Evolutionary conservation across 2,113 vertebrate species (phyloP).

Genomic region (Chaetodon trifascialis): DNA sequence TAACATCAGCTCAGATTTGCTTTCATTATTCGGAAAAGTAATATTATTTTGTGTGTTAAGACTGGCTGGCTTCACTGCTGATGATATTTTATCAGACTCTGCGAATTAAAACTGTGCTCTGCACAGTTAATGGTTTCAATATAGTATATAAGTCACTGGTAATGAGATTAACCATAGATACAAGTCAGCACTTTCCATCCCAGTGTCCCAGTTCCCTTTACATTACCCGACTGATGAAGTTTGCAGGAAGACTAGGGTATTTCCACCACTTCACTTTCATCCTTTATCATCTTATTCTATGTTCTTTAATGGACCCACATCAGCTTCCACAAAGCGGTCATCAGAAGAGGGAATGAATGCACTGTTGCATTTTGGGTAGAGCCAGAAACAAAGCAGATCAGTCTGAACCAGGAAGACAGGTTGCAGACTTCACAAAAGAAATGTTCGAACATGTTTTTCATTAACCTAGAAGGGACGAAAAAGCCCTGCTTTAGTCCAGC

Average conservation of each 20-base stretch:
- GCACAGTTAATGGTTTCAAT: slow-evolving; percentile 18
- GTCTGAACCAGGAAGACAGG: not conserved
- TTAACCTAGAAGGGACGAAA: not conserved
- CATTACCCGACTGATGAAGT: slow-evolving; percentile 19
- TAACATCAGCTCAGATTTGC: not conserved
- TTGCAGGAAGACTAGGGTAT: not conserved
- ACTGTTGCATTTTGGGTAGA: not conserved
- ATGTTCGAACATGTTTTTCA: not conserved
- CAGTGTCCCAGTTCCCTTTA: slow-evolving; percentile 13
- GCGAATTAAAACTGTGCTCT: slow-evolving; percentile 23
- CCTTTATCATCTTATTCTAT: no score
- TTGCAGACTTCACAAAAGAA: not conserved
- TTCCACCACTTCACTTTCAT: slow-evolving; percentile 5
- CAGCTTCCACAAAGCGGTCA: no score
- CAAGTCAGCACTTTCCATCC: slow-evolving; percentile 38
- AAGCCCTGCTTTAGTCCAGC: not conserved
- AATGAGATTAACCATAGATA: slow-evolving; percentile 25
- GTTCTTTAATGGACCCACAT: no score
- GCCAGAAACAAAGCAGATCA: slow-evolving; percentile 8
- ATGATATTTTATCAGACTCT: slow-evolving; percentile 13
- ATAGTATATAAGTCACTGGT: slow-evolving; percentile 16
- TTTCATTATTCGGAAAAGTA: not conserved
- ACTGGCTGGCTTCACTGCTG: not conserved
- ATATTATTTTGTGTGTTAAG: not conserved
- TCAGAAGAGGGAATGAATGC: not conserved